phyloP scores from a whole-genome alignment of 1,140 invertebrate genomes.

The Neotoxoptera formosana region DNA sequence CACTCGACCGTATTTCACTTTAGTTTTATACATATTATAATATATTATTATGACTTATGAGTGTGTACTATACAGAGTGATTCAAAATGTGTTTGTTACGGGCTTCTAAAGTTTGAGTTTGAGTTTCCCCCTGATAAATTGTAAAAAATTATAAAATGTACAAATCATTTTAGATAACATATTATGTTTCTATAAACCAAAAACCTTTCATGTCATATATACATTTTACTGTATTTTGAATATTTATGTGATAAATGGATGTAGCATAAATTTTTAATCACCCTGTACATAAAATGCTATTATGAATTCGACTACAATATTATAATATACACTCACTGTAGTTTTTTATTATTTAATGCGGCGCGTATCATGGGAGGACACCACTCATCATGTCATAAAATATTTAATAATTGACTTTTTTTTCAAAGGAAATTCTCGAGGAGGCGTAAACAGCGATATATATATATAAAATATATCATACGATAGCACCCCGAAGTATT shows the following conservation, averaged over 20 bases:
- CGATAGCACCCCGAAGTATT: not conserved
- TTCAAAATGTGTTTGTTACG: too few relatives aligned
- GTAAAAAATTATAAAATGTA: too few relatives aligned
- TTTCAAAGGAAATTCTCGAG: not conserved
- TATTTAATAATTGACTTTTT: not conserved
- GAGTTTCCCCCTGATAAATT: too few relatives aligned
- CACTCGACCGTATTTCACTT: constrained; percentile 8
- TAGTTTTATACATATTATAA: not conserved
- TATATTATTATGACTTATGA: not conserved
- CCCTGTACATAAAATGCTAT: not conserved
- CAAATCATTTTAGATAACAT: too few relatives aligned
- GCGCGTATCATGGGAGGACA: not conserved
- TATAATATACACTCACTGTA: not conserved
- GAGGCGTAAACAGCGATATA: not conserved
- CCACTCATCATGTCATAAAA: not conserved
- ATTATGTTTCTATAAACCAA: too few relatives aligned
- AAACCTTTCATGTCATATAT: too few relatives aligned
- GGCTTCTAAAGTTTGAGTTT: too few relatives aligned
- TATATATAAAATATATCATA: not conserved
- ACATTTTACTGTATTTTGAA: too few relatives aligned
- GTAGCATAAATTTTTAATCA: too few relatives aligned
- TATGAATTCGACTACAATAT: not conserved
- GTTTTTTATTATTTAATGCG: not conserved
- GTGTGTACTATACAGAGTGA: too few relatives aligned
- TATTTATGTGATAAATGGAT: too few relatives aligned